Evolutionary conservation across 1,140 invertebrate genomes (phyloP), one percentile per base, ranked within the genome.

Genomic region (Stegodyphus mimosarum): DNA sequence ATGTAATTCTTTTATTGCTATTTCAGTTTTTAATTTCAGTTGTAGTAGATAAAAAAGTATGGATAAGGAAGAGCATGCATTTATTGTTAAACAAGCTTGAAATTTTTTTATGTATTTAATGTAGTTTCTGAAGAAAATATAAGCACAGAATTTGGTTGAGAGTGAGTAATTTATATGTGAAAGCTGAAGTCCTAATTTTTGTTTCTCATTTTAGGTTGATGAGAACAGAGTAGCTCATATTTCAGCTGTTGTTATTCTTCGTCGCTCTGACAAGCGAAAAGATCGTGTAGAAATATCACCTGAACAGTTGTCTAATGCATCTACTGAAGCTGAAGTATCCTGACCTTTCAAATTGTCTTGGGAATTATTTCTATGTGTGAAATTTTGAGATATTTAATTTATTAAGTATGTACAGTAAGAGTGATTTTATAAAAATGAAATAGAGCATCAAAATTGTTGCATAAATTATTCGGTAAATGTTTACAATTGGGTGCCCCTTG

Each of bases 251-350:
- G 93, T 95, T 33, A 95, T 96, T 89, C 91, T 96, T 83, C 91
- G 94, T 87, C 91, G 95, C 18, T 94, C 94, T 50, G 95, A 96
- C 89, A 96, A 96, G 90, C 94, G 95, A 89, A 94, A 95, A 87
- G 95, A 97, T 88, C 90, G 95, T 88, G 95, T 96, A 2, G 96
- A 96, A 92, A 96, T 96, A 88, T 96, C 95, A 7, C 93, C 95
- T 63, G 95, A 96, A 89, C 95, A 96, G 89, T 90, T 96, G 53
- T 91, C 91, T 11, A 91, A 89, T 89, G 91, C 91, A 49, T 90
- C 91, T 0, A 90, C 89, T 13, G 89, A 89, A 75, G 91, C 91
- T 33, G 91, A 92, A 88, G 90, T 91, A 88, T 53, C 11, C 17
- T 55, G 11, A 15, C 3, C 18, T 72, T 72, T 72, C 18, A 17